Conservation (phyloP, 2,797 vertebrate species). For the Enteromius anoplus region DNA sequence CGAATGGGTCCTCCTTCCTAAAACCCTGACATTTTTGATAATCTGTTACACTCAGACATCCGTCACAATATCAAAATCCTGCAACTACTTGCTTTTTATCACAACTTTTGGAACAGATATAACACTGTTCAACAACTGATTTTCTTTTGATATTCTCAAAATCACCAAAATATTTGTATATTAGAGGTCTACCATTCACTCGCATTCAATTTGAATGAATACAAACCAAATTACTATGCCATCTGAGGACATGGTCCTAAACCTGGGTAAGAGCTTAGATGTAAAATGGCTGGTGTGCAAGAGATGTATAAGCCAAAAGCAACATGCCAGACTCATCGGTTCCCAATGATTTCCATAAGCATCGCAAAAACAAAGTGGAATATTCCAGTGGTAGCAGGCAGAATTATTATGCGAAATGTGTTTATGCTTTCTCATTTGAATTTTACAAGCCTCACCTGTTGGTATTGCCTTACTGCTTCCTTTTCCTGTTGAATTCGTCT, state of each 20-base stretch:
- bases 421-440: not conserved
- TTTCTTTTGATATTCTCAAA: not conserved
- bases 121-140: not conserved
- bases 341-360: slow-evolving; percentile 8
- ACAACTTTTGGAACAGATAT: not conserved
- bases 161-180: no score
- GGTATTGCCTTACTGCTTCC: slow-evolving; percentile 82
- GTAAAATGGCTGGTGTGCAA: not conserved
- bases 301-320: not conserved
- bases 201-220: not conserved
- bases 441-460: slow-evolving; percentile 75
- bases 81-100: not conserved
- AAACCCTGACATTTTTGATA: not conserved
- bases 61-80: not conserved
- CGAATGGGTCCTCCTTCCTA: no score
- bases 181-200: not conserved
- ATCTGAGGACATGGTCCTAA: not conserved
- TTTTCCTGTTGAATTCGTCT: slow-evolving; percentile 84
- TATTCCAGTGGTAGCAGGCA: not conserved
- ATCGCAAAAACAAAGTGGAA: not conserved
- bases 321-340: slow-evolving; percentile 39
- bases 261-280: slow-evolving; percentile 15
- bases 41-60: not conserved
- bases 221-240: not conserved
- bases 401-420: not conserved